Percentiles rank a stretch among this genome's conserved stretches.
Evolutionary conservation across 1,140 invertebrate species (phyloP).

Genomic region (Drosophila takahashii): DNA sequence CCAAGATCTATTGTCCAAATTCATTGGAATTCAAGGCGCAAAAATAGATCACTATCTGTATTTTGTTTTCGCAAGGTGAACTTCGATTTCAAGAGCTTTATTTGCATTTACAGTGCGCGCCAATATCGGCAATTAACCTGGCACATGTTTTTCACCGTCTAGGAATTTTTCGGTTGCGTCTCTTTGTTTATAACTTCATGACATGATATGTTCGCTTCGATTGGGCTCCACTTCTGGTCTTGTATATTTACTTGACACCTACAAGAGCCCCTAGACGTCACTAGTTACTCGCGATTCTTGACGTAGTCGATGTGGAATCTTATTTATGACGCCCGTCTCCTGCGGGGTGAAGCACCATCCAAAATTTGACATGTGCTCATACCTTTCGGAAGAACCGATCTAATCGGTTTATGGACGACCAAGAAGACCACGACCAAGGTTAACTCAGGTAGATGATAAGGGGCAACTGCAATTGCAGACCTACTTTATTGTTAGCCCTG

Average conservation of each 20-base stretch:
- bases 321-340: slow-evolving; percentile 17
- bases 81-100: slow-evolving; percentile 20
- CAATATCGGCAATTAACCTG: slow-evolving; percentile 36
- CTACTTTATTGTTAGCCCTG: background rate
- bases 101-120: slow-evolving; percentile 6
- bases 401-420: slow-evolving; percentile 18
- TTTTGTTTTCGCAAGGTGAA: slow-evolving; percentile 8
- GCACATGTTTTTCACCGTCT: slow-evolving; percentile 13
- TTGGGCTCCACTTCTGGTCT: slow-evolving; percentile 7
- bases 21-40: slow-evolving; percentile 14
- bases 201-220: slow-evolving; percentile 14
- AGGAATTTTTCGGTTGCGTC: slow-evolving; percentile 19
- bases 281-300: slow-evolving; percentile 9
- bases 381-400: slow-evolving; percentile 25
- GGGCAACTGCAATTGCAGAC: slow-evolving; percentile 4
- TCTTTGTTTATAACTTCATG: slow-evolving; percentile 23
- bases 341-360: slow-evolving; percentile 23
- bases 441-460: slow-evolving; percentile 20
- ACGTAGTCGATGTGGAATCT: slow-evolving; percentile 7
- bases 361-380: slow-evolving; percentile 30
- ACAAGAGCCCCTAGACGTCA: slow-evolving; percentile 13
- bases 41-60: slow-evolving; percentile 10
- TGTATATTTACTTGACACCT: slow-evolving; percentile 13
- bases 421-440: slow-evolving; percentile 4
- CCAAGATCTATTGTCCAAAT: background rate